A percentile compares a stretch with the other conserved stretches of the same genome.
These are phyloP conservation scores for Autographa pulchrina DNA, from an alignment of 2,888 invertebrate genomes.

Conservation along the genomic window DNA sequence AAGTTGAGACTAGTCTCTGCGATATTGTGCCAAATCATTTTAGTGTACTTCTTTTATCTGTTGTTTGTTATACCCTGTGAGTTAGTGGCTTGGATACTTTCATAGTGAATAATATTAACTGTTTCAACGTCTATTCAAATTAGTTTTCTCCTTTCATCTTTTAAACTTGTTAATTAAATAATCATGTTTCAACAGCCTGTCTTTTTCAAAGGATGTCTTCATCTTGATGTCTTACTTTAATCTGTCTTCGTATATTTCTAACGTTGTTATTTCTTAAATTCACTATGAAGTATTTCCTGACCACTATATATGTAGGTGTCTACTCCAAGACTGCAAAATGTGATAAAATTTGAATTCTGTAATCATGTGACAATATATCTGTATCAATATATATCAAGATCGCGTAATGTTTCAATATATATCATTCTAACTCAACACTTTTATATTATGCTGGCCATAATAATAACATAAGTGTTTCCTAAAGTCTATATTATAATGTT, in stretches of 20 bases:
- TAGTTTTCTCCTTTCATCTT: not conserved
- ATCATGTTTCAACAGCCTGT: not conserved
- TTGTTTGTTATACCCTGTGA: conserved; percentile 47
- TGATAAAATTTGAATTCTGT: conserved; percentile 73
- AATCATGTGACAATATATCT: conserved; percentile 58
- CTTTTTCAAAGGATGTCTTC: not conserved
- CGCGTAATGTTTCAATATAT: conserved; percentile 47
- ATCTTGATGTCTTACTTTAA: not conserved
- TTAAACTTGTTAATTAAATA: not conserved
- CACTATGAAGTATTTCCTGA: not conserved
- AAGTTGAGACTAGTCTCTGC: conserved; percentile 71
- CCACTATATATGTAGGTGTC: not conserved
- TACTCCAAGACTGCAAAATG: conserved; percentile 80
- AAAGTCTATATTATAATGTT: conserved; percentile 14
- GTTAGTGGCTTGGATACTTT: conserved; percentile 2
- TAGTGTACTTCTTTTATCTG: conserved; percentile 66
- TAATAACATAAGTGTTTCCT: conserved; percentile 63
- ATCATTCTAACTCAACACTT: conserved; percentile 60
- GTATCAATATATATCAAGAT: conserved; percentile 45
- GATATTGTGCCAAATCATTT: conserved; percentile 78
- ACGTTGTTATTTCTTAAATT: not conserved
- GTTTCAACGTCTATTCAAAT: not conserved
- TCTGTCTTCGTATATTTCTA: not conserved
- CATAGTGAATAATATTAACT: not conserved
- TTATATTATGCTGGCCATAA: conserved; percentile 82